These are phyloP conservation scores for Antechinus flavipes DNA, from an alignment of 2,113 vertebrate species.

Conservation along the genomic window DNA sequence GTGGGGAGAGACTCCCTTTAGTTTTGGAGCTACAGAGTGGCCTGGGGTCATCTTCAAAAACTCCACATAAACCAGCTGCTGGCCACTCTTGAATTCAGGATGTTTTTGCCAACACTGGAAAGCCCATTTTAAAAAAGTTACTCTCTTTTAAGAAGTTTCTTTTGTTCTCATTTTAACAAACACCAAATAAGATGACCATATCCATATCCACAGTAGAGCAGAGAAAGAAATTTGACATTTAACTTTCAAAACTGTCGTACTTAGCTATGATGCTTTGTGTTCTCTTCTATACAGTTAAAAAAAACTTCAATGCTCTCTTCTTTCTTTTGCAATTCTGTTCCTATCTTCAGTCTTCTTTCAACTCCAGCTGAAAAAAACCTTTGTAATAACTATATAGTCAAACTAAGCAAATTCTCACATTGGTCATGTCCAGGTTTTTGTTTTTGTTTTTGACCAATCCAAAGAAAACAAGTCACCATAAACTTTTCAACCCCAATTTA, in stretches of 20 bases:
- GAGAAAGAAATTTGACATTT: not conserved
- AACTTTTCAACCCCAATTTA: not conserved
- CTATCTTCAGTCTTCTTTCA: not conserved
- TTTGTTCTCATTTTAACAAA: not conserved
- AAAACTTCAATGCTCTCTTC: not conserved
- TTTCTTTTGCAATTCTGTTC: not conserved
- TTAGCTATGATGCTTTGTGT: not conserved
- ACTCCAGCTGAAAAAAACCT: not conserved
- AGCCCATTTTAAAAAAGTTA: not conserved
- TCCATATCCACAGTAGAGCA: not conserved
- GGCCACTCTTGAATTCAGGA: not conserved
- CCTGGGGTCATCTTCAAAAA: not conserved
- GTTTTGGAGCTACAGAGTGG: no score
- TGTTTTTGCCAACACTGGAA: not conserved
- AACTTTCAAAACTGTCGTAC: not conserved
- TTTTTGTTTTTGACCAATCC: no score
- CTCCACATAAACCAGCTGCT: no score
- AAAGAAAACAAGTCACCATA: not conserved
- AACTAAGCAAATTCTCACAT: not conserved
- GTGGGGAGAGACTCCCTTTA: no score
- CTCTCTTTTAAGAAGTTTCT: not conserved
- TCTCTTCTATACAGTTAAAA: not conserved
- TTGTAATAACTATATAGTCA: not conserved
- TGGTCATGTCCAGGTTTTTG: not conserved
- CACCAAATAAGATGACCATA: not conserved